Base-by-base conservation (phyloP, 2,113 vertebrate species). In the Leucopsar rothschildi region DNA sequence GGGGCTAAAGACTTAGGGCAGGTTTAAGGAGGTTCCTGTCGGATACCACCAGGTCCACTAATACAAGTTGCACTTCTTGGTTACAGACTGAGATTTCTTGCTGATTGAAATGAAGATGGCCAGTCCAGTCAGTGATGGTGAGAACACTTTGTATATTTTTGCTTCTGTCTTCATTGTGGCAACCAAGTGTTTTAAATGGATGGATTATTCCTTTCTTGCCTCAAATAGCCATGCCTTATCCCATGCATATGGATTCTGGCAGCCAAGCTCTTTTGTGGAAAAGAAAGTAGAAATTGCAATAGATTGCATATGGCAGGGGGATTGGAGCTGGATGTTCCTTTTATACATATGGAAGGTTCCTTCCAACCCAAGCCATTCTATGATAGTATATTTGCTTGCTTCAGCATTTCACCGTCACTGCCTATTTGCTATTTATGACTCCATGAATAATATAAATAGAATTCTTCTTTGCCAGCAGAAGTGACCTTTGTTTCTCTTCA, bases 51-150 rank as follows among this genome's bases (percentile, higher is more conserved):
- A 81, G 44, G 12, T 88, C 65, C 7, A 31, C 80, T 97, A 95
- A 97, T 82, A 9, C 8, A 35, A 93, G 69, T 91, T 95, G 69
- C 60, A 3, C 92, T 96, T 96, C 86, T 96, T 94, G 94, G 60
- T 97, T 97, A 84, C 96, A 97, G 96, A 96, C 80, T 97, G 95
- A 97, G 80, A 64, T 96, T 93, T 94, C 91, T 92, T 96, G 95
- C 76, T 52, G 92, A 68, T 81, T 81, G 91, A 93, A 70, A 56
- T 91, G 96, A 95, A 96, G 95, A 97, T 94, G 94, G 80, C 95
- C 94, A 96, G 88, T 92, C 92, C 92, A 94, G 82, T 92, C 92
- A 94, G 94, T 92, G 66, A 95, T 94, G 96, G 96, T 96, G 94
- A 97, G 96, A 95, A 88, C 72, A 86, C 27, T 81, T 95, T 40